Evolutionary conservation across 2,888 invertebrate genomes (phyloP), one percentile per base, ranked within the genome.

Genomic region (Boloria euphrosyne): DNA sequence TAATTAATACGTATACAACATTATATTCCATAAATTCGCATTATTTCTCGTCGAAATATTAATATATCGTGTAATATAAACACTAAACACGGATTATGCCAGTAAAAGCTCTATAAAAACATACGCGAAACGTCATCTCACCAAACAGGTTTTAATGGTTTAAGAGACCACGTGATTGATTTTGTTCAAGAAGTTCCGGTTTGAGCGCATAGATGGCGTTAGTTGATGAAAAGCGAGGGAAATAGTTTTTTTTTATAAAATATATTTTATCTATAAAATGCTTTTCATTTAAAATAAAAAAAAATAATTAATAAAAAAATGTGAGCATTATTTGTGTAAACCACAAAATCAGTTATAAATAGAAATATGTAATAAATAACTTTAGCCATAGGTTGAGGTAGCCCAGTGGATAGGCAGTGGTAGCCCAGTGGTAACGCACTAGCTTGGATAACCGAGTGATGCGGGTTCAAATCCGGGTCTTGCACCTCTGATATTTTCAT

Each of bases 91-190:
- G 72, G 67, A 74, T 73, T 75, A 73, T 66, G 70, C 73, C 59
- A 70, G 68, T 71, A 76, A 79, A 79, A 76, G 78, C 79, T 78
- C 80, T 78, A 86, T 81, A 89, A 86, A 89, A 89, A 88, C 87
- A 89, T 78, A 73, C 74, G 73, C 74, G 74, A 81, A 80, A 88
- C 89, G 90, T 89, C 90, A 91, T 78, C 79, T 76, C 71, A 83
- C 82, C 81, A 86, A 87, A 88, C 88, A 84, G 89, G 89, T 89
- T 90, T 83, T 58, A 27, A 22, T 77, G 79, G 84, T 84, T 86
- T 83, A 68, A 71, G 38, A 68, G 74, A 81, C 84, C 84, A 84
- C 85, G 86, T 86, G 86, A 87, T 88, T 76, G 83, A 82, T 80
- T 76, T 68, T 69, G 50, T 53, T 62, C 13, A 76, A 61, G 70